A percentile compares a stretch with the other conserved stretches of the same genome.
These are phyloP conservation scores for Apotomis betuletana DNA, from an alignment of 2,888 invertebrate species.

Conservation along the genomic window DNA sequence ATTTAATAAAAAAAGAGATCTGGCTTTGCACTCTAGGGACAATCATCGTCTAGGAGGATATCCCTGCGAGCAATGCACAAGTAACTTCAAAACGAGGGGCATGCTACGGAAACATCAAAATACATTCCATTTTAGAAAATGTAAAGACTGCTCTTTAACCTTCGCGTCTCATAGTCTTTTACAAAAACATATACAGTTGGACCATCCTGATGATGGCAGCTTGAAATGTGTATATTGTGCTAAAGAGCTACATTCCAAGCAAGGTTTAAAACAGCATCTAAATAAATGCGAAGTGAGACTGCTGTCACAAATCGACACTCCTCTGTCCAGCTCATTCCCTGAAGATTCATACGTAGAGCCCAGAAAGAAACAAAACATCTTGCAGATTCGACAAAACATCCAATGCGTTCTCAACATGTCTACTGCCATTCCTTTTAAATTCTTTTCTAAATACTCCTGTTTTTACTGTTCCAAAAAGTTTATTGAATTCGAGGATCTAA, in stretches of 20 bases:
- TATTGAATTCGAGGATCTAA: slow-evolving; percentile 68
- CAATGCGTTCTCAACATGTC: slow-evolving; percentile 74
- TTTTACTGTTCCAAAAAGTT: slow-evolving; percentile 73
- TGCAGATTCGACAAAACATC: slow-evolving; percentile 71
- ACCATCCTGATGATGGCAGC: slow-evolving; percentile 61
- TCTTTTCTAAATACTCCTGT: slow-evolving; percentile 69
- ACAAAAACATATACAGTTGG: slow-evolving; percentile 61
- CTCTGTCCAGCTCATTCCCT: slow-evolving; percentile 38
- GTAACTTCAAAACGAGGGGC: slow-evolving; percentile 55
- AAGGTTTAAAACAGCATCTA: slow-evolving; percentile 65
- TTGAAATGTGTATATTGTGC: slow-evolving; percentile 68
- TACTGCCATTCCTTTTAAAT: slow-evolving; percentile 73
- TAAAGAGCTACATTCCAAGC: slow-evolving; percentile 62
- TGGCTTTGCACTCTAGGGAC: slow-evolving; percentile 62
- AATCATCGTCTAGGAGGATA: slow-evolving; percentile 65
- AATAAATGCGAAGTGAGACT: slow-evolving; percentile 64
- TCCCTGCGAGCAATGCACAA: slow-evolving; percentile 63
- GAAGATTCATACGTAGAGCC: slow-evolving; percentile 50
- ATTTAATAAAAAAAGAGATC: slow-evolving; percentile 66
- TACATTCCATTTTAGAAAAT: slow-evolving; percentile 63
- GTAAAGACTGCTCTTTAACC: slow-evolving; percentile 60
- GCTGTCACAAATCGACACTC: slow-evolving; percentile 45
- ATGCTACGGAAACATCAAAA: slow-evolving; percentile 59
- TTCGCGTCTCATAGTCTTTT: slow-evolving; percentile 60
- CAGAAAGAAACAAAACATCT: slow-evolving; percentile 61